Evolutionary conservation across 1,140 invertebrate genomes (phyloP).

Genomic region (Cataglyphis hispanica): DNA sequence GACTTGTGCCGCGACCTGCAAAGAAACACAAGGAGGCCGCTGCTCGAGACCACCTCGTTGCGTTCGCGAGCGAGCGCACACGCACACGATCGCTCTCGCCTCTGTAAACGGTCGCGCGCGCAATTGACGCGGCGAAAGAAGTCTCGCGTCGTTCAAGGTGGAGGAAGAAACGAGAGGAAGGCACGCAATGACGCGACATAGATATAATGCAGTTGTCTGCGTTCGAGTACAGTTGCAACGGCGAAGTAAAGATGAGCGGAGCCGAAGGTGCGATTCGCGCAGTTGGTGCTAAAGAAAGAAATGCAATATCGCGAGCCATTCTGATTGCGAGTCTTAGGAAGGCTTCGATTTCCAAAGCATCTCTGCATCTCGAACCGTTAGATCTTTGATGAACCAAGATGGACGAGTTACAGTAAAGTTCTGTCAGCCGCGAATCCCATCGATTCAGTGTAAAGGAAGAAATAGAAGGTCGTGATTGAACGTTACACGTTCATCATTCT

Average conservation of each 20-base stretch:
- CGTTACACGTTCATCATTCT: conserved; percentile 32
- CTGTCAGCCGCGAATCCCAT: conserved; percentile 29
- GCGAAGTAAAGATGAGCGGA: conserved; percentile 58
- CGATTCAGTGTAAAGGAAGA: conserved; percentile 22
- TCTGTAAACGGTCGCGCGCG: conserved; percentile 51
- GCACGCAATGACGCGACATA: conserved; percentile 11
- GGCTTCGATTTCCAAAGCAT: conserved; percentile 43
- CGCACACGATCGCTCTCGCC: conserved; percentile 14
- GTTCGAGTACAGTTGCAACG: conserved; percentile 59
- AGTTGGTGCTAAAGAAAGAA: conserved; percentile 16
- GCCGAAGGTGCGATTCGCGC: conserved; percentile 47
- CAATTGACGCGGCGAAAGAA: conserved; percentile 40
- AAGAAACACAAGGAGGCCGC: conserved; percentile 74
- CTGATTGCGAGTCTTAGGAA: conserved; percentile 24
- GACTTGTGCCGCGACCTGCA: conserved; percentile 70
- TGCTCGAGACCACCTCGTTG: conserved; percentile 70
- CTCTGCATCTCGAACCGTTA: conserved; percentile 39
- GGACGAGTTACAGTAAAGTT: conserved; percentile 52
- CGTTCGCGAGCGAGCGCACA: conserved; percentile 36
- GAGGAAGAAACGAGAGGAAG: conserved; percentile 37
- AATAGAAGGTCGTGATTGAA: conserved; percentile 45
- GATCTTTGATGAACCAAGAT: conserved; percentile 51
- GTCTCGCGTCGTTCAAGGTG: conserved; percentile 20
- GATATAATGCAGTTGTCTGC: conserved; percentile 46
- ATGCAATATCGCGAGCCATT: conserved; percentile 34